phyloP scores from a whole-genome alignment of 2,797 vertebrate species.

The Melopsittacus undulatus region DNA sequence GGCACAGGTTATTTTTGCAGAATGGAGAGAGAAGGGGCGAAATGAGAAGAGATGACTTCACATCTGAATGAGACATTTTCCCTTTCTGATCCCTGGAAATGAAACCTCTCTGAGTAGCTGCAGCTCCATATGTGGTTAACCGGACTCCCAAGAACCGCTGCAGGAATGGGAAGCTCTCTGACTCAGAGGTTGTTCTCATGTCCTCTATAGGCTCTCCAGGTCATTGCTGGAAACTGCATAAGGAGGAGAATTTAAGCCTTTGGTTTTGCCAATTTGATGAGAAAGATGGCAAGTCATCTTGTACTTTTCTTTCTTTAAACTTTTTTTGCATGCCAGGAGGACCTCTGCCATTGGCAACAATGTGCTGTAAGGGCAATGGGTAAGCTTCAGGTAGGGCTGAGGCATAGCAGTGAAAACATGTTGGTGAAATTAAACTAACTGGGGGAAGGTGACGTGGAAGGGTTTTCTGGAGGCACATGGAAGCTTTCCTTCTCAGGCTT shows the following conservation, averaged over 20 bases:
- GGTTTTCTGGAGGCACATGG: background rate
- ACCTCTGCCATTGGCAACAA: background rate
- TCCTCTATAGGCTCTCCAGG: background rate
- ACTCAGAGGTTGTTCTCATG: background rate
- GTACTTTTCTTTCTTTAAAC: background rate
- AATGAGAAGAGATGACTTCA: background rate
- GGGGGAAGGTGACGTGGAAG: background rate
- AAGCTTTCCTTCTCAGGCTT: background rate
- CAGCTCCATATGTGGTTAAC: rapidly evolving
- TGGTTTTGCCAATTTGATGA: background rate
- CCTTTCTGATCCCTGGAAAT: background rate
- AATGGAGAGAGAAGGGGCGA: background rate
- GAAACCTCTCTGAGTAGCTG: background rate
- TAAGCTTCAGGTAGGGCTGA: background rate
- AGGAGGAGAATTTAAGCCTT: background rate
- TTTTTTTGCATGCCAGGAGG: background rate
- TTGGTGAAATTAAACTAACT: background rate
- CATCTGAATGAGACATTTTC: background rate
- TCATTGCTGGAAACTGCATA: background rate
- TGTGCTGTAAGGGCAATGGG: rapidly evolving
- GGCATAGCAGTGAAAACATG: background rate
- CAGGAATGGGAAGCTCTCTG: background rate
- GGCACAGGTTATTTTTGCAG: background rate
- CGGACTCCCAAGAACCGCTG: rapidly evolving
- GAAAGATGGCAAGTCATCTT: background rate